These are phyloP conservation scores for Onychorhynchus coronatus DNA, from an alignment of 2,113 vertebrate genomes.

Conservation along the genomic window DNA sequence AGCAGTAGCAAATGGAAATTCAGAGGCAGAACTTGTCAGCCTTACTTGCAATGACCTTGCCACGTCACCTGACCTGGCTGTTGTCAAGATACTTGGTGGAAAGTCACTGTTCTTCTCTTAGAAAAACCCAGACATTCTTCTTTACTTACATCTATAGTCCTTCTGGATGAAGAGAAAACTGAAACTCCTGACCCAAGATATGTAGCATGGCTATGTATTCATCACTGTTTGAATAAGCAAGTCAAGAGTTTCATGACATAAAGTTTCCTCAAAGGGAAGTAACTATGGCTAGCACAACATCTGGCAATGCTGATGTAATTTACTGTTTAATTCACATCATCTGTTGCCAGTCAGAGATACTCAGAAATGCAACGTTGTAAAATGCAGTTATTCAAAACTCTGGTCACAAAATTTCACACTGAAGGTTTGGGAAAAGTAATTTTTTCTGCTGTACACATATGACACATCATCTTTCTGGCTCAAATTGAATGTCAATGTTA, in stretches of 20 bases:
- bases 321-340: not conserved
- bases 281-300: not conserved
- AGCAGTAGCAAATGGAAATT: not conserved
- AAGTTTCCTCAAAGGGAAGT: not conserved
- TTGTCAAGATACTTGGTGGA: not conserved
- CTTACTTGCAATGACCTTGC: not conserved
- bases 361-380: not conserved
- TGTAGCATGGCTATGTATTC: not conserved
- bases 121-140: not conserved
- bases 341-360: not conserved
- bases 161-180: not conserved
- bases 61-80: not conserved
- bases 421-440: not conserved
- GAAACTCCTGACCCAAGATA: not conserved
- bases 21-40: not conserved
- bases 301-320: not conserved
- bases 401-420: not conserved
- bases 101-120: not conserved
- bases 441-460: not conserved
- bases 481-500: not conserved
- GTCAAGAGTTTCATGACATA: not conserved
- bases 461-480: not conserved
- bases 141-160: not conserved
- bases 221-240: not conserved
- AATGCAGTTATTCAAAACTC: not conserved